These are phyloP conservation scores for Drosophila triauraria DNA, from an alignment of 1,140 invertebrate species.

Conservation along the genomic window DNA sequence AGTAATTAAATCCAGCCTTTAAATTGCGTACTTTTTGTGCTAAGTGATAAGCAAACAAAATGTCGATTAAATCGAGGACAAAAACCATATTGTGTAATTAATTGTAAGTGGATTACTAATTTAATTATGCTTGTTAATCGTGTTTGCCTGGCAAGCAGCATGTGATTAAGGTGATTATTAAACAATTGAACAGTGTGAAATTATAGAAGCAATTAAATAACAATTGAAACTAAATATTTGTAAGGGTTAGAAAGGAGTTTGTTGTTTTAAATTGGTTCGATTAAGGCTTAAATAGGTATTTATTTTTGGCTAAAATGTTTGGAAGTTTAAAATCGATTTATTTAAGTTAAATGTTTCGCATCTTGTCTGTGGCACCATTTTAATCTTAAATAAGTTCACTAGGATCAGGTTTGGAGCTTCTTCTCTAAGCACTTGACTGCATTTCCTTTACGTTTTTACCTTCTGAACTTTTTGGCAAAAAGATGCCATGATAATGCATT, in stretches of 20 bases:
- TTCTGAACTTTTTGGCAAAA: conserved; percentile 51
- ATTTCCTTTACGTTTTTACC: conserved; percentile 44
- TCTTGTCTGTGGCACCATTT: not conserved
- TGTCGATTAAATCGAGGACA: conserved; percentile 4
- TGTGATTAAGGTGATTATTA: conserved; percentile 15
- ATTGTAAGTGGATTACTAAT: conserved; percentile 31
- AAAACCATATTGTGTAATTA: conserved; percentile 12
- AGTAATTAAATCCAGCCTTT: not conserved
- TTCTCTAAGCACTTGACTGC: conserved; percentile 27
- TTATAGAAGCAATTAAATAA: not conserved
- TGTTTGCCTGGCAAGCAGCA: not conserved
- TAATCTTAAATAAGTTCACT: conserved; percentile 25
- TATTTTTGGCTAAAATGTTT: too few species aligned
- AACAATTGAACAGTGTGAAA: conserved; percentile 13
- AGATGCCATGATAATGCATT: conserved; percentile 54
- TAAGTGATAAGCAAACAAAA: not conserved
- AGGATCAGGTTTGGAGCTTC: not conserved
- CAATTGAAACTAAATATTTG: not conserved
- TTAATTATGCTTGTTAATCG: conserved; percentile 30
- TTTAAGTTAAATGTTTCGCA: not conserved
- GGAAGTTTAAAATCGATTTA: too few species aligned
- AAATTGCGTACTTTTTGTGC: not conserved
- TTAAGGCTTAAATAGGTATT: too few species aligned
- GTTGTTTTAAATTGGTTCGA: not conserved
- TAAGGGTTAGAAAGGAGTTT: not conserved